phyloP scores from a whole-genome alignment of 2,797 vertebrate species.

The Morelia viridis region DNA sequence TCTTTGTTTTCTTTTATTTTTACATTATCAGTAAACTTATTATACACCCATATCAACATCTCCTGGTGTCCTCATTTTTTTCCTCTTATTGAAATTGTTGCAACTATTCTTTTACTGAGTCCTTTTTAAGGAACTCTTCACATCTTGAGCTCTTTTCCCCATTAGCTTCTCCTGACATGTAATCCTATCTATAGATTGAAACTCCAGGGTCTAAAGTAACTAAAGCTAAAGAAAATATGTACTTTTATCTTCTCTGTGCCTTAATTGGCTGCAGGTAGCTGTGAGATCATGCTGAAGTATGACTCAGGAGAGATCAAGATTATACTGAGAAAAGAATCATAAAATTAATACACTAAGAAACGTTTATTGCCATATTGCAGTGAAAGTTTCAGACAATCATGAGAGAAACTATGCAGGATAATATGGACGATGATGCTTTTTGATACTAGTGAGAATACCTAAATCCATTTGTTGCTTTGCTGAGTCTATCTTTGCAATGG shows the following conservation, averaged over 20 bases:
- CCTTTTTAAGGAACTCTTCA: neutral
- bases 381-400: neutral
- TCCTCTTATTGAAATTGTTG: neutral
- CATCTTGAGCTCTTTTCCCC: neutral
- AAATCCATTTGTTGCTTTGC: neutral
- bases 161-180: neutral
- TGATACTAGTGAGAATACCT: neutral
- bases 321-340: neutral
- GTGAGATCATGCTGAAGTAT: constrained; percentile 13
- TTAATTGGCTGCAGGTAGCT: constrained; percentile 17
- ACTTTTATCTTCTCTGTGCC: neutral
- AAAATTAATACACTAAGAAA: neutral
- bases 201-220: neutral
- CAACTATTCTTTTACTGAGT: neutral
- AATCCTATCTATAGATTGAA: neutral
- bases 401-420: neutral
- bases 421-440: neutral
- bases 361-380: neutral
- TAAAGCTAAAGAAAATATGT: neutral
- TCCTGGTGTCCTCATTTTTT: neutral
- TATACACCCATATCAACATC: neutral
- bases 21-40: neutral
- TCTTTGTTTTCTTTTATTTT: neutral
- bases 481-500: neutral
- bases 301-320: neutral